phyloP scores from a whole-genome alignment of 2,113 vertebrate species.

The Zosterops japonicus region DNA sequence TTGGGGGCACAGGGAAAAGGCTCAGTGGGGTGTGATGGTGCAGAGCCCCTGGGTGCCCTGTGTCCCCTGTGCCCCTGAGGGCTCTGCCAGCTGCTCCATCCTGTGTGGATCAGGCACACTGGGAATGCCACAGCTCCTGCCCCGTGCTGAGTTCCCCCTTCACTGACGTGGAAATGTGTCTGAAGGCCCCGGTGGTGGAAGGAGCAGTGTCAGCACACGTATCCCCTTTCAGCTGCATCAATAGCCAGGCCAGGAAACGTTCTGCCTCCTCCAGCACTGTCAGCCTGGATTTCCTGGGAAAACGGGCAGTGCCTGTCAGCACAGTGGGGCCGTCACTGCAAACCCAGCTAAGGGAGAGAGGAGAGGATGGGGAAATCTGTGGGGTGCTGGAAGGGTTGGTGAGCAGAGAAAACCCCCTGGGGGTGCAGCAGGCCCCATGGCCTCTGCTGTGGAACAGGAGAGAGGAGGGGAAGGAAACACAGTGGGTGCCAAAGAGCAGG shows the following conservation, averaged over 20 bases:
- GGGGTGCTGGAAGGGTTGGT: not conserved
- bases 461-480: not conserved
- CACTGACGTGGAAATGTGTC: accelerated
- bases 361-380: accelerated
- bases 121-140: not conserved
- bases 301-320: not conserved
- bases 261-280: not conserved
- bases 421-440: not conserved
- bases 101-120: not conserved
- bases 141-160: accelerated
- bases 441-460: not conserved
- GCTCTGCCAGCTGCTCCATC: not conserved
- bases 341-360: not conserved
- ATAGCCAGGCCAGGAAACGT: not conserved
- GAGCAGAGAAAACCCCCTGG: too few species aligned
- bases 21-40: accelerated
- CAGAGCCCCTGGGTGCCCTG: accelerated
- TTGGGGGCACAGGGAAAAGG: accelerated
- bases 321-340: accelerated
- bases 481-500: accelerated
- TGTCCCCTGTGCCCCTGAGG: accelerated
- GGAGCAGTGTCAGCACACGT: not conserved
- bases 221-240: not conserved
- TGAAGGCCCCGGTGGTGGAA: not conserved
- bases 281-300: not conserved